Evolutionary conservation across 2,113 vertebrate genomes (phyloP), one percentile per base, ranked within the genome.

Genomic region (Limnothrissa miodon): DNA sequence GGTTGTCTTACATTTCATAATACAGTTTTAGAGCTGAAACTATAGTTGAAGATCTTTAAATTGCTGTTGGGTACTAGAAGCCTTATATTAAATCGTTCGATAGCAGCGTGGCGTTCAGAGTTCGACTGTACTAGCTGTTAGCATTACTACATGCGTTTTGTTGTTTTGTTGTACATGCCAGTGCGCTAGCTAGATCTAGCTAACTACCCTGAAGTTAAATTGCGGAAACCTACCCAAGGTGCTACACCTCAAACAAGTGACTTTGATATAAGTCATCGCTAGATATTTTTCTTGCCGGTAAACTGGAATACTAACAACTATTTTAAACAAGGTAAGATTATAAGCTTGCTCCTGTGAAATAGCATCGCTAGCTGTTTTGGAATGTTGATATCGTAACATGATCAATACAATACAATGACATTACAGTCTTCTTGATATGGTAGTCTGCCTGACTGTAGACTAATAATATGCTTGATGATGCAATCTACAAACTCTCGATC

Each of bases 111-210:
- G 25, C 23, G 23, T 29, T 7, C 59, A 36, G 51, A 56, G 66
- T 36, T 74, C 11, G 66, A 74, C 33, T 62, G 25, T n/a, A 62
- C 13, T 36, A 74, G 29, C 66, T 33, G 33, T 74, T 19, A 74
- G 66, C 66, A 74, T 15, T n/a, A 29, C 29, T 74, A 29, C 25
- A 33, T 74, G 66, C 66, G 36, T 56, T 3, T 2, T 33, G 17
- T 11, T n/a, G 29, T 74, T 36, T 74, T 74, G 66, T 74, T 74
- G 29, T 74, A 33, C 33, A 5, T 36, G 29, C 29, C 66, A 74
- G 66, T 17, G 66, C 36, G 66, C 29, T 74, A 74, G 66, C 11
- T 74, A 74, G 66, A 74, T 11, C 33, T 74, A 74, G 66, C 66
- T 4, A 36, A 74, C 36, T 74, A 33, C 17, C 33, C 66, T 36